These are phyloP conservation scores for Agrotis exclamationis DNA, from an alignment of 2,888 invertebrate genomes.

Conservation along the genomic window DNA sequence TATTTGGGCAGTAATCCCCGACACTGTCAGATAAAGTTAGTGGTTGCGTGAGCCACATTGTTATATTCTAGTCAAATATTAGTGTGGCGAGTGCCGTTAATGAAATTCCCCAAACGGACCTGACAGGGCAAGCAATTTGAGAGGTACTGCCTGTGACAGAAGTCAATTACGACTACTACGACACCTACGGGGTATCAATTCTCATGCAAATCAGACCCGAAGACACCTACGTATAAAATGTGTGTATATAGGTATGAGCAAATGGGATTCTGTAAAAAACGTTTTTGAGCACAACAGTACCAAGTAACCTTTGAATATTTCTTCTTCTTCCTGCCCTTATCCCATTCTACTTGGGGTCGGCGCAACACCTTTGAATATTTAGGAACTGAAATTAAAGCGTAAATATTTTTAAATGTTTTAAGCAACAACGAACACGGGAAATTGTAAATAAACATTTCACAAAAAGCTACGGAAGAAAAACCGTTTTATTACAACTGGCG, in stretches of 20 bases:
- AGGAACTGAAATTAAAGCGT: not conserved
- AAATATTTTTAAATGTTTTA: conserved; percentile 33
- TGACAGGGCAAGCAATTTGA: conserved; percentile 25
- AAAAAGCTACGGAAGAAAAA: conserved; percentile 31
- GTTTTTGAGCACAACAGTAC: not conserved
- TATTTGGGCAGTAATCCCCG: conserved; percentile 40
- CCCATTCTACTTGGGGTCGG: no score
- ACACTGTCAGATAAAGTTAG: conserved; percentile 44
- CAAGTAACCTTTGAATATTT: not conserved
- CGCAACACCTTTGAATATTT: no score
- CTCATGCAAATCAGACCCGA: conserved; percentile 33
- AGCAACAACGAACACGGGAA: conserved; percentile 3
- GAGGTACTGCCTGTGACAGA: conserved; percentile 15
- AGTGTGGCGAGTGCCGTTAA: conserved; percentile 32
- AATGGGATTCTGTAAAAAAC: conserved; percentile 6
- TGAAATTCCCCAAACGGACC: conserved; percentile 38
- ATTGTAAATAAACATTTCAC: conserved; percentile 23
- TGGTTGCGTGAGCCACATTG: conserved; percentile 35
- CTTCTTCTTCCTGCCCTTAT: no score
- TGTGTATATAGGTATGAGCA: not conserved
- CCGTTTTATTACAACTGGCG: conserved; percentile 38
- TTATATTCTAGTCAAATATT: conserved; percentile 61
- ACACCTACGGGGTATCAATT: conserved; percentile 25
- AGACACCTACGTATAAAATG: not conserved
- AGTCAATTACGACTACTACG: conserved; percentile 39